Percentiles rank a stretch among this genome's conserved stretches.
phyloP scores from a whole-genome alignment of 1,140 invertebrate genomes.

The Drosophila eugracilis region DNA sequence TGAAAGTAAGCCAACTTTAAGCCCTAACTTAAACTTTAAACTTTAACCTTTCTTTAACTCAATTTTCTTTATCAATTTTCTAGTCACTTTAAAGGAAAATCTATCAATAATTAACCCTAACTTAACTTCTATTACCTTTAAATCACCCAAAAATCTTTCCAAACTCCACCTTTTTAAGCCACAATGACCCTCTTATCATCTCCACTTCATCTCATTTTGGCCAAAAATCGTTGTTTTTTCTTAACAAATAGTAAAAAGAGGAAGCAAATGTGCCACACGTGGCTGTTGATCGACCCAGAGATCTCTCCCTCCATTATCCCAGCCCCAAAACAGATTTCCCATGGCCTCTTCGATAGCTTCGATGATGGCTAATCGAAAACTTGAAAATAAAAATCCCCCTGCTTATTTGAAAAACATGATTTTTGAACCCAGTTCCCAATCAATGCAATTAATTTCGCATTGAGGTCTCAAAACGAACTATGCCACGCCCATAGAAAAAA shows the following conservation, averaged over 20 bases:
- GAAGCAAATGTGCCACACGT: background rate
- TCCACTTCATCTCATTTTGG: background rate
- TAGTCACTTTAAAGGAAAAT: too few relatives aligned
- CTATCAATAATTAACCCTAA: too few relatives aligned
- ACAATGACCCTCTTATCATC: background rate
- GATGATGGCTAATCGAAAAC: too few relatives aligned
- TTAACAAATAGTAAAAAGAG: too few relatives aligned
- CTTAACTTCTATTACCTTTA: too few relatives aligned
- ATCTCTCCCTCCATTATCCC: conserved; percentile 10
- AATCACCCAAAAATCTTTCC: too few relatives aligned
- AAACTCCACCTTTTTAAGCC: conserved; percentile 3
- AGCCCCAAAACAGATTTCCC: conserved; percentile 34
- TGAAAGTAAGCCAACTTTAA: too few relatives aligned
- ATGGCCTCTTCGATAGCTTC: conserved; percentile 10
- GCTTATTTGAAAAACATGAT: conserved; percentile 27
- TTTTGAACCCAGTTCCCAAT: conserved; percentile 30
- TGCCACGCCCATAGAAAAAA: conserved; percentile 18
- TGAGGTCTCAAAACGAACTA: conserved; percentile 4
- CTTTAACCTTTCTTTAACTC: too few relatives aligned
- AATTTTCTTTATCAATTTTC: too few relatives aligned
- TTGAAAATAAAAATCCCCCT: conserved; percentile 52
- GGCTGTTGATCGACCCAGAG: conserved; percentile 4
- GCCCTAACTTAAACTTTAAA: too few relatives aligned
- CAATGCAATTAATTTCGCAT: conserved; percentile 57
- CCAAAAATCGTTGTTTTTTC: too few relatives aligned